These are phyloP conservation scores for Steinernema hermaphroditum DNA, from an alignment of 2,888 invertebrate species.

Conservation along the genomic window DNA sequence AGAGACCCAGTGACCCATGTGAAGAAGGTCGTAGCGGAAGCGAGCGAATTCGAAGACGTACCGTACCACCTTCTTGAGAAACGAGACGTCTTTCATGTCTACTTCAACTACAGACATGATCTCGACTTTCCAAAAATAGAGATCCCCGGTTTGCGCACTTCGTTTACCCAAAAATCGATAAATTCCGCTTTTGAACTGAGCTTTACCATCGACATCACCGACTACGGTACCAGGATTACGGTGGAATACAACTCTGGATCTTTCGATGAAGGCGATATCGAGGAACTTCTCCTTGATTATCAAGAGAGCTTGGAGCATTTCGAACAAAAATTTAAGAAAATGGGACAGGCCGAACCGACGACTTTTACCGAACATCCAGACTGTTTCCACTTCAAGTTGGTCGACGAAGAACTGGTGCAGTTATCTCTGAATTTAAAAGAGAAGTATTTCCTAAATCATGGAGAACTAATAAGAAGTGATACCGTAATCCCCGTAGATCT, in stretches of 20 bases:
- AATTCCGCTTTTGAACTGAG: conserved; percentile 58
- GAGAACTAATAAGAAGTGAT: background rate
- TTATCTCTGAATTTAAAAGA: conserved; percentile 7
- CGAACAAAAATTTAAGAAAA: background rate
- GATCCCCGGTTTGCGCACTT: conserved; percentile 38
- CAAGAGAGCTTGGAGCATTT: background rate
- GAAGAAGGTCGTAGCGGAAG: conserved; percentile 32
- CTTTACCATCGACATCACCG: conserved; percentile 58
- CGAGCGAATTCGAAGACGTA: conserved; percentile 38
- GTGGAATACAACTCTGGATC: conserved; percentile 50
- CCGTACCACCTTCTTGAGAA: conserved; percentile 35
- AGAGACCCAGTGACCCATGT: conserved; percentile 26
- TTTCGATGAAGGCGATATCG: conserved; percentile 43
- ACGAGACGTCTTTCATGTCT: conserved; percentile 38
- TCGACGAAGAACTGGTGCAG: conserved; percentile 16
- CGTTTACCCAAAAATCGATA: conserved; percentile 52
- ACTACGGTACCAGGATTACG: conserved; percentile 42
- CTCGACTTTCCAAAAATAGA: conserved; percentile 57
- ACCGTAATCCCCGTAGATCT: conserved; percentile 18
- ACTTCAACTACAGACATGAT: conserved; percentile 53
- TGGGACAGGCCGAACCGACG: too few relatives aligned
- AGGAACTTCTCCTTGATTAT: conserved; percentile 40
- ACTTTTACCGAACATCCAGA: background rate
- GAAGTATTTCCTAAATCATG: background rate
- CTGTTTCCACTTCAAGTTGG: conserved; percentile 22